These are phyloP conservation scores for Sogatella furcifera DNA, from an alignment of 1,140 invertebrate species.

Conservation along the genomic window DNA sequence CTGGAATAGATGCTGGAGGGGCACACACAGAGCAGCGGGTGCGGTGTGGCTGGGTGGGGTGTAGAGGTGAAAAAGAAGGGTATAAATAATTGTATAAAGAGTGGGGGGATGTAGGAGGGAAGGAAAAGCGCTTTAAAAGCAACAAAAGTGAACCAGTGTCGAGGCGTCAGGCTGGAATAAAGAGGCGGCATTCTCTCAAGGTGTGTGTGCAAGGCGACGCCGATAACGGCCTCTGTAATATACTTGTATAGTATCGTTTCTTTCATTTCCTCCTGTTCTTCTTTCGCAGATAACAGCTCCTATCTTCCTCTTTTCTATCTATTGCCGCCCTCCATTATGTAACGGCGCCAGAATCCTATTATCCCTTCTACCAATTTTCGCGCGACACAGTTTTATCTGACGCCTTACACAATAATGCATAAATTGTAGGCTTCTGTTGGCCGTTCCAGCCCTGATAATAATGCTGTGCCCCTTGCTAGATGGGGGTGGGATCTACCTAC, in stretches of 20 bases:
- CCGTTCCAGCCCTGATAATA: background rate
- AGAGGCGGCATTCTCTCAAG: background rate
- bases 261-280: background rate
- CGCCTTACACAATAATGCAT: conserved; percentile 1
- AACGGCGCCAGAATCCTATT: background rate
- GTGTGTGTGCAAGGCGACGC: background rate
- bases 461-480: too few species aligned
- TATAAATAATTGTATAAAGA: background rate
- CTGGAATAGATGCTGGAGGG: too few species aligned
- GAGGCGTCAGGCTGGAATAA: background rate
- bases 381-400: background rate
- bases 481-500: too few species aligned
- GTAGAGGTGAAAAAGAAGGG: background rate
- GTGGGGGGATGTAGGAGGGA: background rate
- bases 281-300: background rate
- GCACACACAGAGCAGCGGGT: too few species aligned
- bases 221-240: background rate
- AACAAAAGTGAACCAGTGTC: background rate
- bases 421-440: background rate
- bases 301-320: conserved; percentile 2
- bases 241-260: background rate
- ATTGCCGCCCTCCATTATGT: conserved; percentile 1
- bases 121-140: conserved; percentile 1
- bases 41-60: too few species aligned
- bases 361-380: conserved; percentile 1